Conservation (phyloP, 1,140 invertebrate genomes). For the Tyrophagus putrescentiae region DNA sequence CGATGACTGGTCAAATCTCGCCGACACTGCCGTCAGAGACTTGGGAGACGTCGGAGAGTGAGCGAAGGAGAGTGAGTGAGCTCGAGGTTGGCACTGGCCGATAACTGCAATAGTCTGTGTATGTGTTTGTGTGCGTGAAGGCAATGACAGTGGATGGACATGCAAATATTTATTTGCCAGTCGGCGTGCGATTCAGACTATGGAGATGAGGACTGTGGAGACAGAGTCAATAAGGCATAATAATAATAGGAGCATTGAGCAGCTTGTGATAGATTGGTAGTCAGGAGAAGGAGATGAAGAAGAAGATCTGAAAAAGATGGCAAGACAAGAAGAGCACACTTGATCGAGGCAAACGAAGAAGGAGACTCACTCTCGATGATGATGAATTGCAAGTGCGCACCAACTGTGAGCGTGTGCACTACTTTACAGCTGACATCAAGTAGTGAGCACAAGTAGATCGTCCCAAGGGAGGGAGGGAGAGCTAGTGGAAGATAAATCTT, state of each 20-base stretch:
- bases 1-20: not conserved
- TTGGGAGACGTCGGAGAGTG: not conserved
- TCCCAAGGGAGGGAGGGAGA: no score
- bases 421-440: no score
- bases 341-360: no score
- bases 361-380: no score
- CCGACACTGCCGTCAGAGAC: not conserved
- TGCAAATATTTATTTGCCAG: slow-evolving; percentile 4
- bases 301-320: no score
- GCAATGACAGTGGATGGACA: not conserved
- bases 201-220: not conserved
- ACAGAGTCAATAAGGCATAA: not conserved
- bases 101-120: no score
- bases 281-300: not conserved
- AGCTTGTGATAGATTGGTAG: not conserved
- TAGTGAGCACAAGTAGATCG: no score
- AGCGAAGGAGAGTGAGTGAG: slow-evolving; percentile 1
- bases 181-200: not conserved
- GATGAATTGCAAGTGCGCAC: no score
- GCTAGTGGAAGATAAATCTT: no score
- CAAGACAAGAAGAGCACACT: no score
- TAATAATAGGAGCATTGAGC: not conserved
- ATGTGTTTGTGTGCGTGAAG: not conserved
- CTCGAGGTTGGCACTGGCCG: no score
- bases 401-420: no score